Conservation (phyloP, 2,888 invertebrate genomes). For the Drosophila anomalipes region DNA sequence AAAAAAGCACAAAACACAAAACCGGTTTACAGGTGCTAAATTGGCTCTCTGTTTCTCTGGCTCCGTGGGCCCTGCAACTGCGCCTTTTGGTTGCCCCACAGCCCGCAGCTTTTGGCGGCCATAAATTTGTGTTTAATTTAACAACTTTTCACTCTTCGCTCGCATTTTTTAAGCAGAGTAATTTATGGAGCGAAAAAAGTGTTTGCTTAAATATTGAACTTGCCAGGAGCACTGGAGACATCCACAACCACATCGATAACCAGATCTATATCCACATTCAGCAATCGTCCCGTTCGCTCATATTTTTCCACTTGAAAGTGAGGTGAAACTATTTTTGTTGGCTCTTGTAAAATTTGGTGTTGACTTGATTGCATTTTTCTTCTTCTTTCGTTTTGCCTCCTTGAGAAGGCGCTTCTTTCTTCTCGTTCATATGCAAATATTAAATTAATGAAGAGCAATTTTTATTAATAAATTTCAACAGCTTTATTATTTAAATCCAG, state of each 20-base stretch:
- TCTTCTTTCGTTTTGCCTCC: not conserved
- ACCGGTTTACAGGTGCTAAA: slow-evolving; percentile 79
- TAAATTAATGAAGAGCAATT: slow-evolving; percentile 72
- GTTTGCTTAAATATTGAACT: slow-evolving; percentile 67
- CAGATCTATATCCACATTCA: not conserved
- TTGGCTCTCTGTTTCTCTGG: slow-evolving; percentile 39
- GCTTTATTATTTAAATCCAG: slow-evolving; percentile 56
- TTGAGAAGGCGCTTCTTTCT: not conserved
- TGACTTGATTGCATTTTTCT: slow-evolving; percentile 64
- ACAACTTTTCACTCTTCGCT: slow-evolving; percentile 73
- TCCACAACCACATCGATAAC: not conserved
- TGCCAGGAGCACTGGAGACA: slow-evolving; percentile 30
- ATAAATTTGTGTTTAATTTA: slow-evolving; percentile 78
- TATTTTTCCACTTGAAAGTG: slow-evolving; percentile 26
- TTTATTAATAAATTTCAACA: slow-evolving; percentile 68
- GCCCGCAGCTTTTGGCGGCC: slow-evolving; percentile 73
- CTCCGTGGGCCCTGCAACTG: not conserved
- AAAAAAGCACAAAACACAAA: slow-evolving; percentile 2
- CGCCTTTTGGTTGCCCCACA: slow-evolving; percentile 61
- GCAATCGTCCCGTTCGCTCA: not conserved
- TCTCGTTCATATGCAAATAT: slow-evolving; percentile 53
- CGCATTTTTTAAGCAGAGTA: slow-evolving; percentile 55
- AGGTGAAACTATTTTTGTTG: slow-evolving; percentile 54
- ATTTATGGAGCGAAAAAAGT: slow-evolving; percentile 69
- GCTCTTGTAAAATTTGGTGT: slow-evolving; percentile 64